Evolutionary conservation across 2,113 vertebrate species (phyloP), one percentile per base, ranked within the genome.

Genomic region (Platysternon megacephalum): DNA sequence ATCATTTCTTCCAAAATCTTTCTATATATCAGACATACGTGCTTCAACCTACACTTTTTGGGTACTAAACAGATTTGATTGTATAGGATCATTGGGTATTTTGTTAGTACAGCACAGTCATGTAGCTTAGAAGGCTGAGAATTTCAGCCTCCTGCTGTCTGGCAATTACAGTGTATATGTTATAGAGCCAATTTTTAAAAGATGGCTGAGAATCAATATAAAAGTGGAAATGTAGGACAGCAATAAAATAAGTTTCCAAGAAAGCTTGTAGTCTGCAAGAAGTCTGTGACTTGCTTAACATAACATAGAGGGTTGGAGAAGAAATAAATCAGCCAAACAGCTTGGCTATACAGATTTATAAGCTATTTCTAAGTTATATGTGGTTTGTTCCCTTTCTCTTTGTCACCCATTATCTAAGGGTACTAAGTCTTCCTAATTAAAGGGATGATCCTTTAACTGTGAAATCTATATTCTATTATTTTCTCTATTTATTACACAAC

Each of bases 401-500:
- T 94, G 92, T 61, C 42, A 92, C 82, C 29, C 61, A 82, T 81
- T 94, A 91, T 91, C 87, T 91, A 95, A 88, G 53, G 91, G 76
- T 94, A 35, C 52, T 94, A 97, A 93, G 79, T 22, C 83, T 97
- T 96, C 84, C 90, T 97, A 97, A 97, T 96, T 97, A 96, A 97
- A 97, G 94, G 48, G 46, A 95, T 94, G 76, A 96, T 93, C 84
- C 87, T 95, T 84, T 95, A 97, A 95, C 72, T 96, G 86, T 88
- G 92, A 96, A 97, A 98, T 97, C 87, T 94, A 96, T 97, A 97
- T 94, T 94, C 87, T 86, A 88, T 95, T 96, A 96, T 96, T 97
- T 97, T 94, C 85, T 91, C 44, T 96, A 85, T 89, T 97, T 97
- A 95, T 94, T 97, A 89, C 11, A 84, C 92, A 97, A 79, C 9